Evolutionary conservation across 2,113 vertebrate species (phyloP).

Genomic region (Carassius gibelio): DNA sequence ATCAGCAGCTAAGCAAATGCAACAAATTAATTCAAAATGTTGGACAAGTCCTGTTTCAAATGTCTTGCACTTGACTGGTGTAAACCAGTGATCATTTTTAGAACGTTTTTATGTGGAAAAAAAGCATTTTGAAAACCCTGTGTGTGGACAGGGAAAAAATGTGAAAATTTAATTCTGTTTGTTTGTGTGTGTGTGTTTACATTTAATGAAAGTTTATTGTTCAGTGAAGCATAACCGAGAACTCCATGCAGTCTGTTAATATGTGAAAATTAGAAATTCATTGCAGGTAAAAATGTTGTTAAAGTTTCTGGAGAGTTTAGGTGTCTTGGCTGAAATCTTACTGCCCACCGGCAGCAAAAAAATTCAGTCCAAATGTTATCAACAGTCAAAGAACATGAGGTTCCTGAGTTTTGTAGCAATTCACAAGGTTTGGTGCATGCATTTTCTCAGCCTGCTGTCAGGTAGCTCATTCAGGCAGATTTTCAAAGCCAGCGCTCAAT

Average conservation of each 20-base stretch:
- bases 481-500: neutral
- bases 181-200: too few relatives aligned
- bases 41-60: neutral
- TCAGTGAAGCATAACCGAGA: neutral
- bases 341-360: neutral
- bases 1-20: neutral
- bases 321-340: neutral
- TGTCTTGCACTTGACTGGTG: neutral
- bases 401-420: neutral
- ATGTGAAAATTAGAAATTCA: neutral
- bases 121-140: neutral
- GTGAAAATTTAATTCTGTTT: too few relatives aligned
- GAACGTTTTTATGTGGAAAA: neutral
- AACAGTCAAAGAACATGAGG: neutral
- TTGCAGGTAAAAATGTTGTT: neutral
- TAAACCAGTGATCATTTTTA: neutral
- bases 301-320: neutral
- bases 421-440: neutral
- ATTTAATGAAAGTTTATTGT: neutral
- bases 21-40: neutral
- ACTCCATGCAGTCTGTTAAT: neutral
- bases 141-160: neutral
- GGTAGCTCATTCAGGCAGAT: conserved; percentile 13
- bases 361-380: neutral
- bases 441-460: conserved; percentile 8